Conservation (phyloP, 2,888 invertebrate species). For the Andrena flavipes region DNA sequence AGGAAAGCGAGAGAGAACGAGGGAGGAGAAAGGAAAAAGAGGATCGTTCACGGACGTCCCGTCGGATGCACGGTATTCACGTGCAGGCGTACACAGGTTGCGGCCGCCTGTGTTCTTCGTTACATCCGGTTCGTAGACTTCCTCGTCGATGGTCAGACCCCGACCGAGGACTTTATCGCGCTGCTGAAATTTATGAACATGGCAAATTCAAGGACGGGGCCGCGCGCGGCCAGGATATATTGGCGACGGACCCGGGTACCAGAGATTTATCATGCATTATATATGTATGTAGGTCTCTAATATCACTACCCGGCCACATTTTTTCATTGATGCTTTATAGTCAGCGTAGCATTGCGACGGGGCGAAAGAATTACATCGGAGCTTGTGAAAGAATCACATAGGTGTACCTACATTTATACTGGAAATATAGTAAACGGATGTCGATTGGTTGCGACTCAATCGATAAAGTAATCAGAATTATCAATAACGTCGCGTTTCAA, state of each 20-base stretch:
- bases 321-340: slow-evolving; percentile 2
- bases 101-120: slow-evolving; percentile 52
- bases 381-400: neutral
- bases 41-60: slow-evolving; percentile 50
- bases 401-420: neutral
- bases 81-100: slow-evolving; percentile 36
- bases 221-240: slow-evolving; percentile 40
- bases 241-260: slow-evolving; percentile 35
- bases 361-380: slow-evolving; percentile 14
- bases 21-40: slow-evolving; percentile 49
- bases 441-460: slow-evolving; percentile 2
- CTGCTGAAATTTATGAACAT: slow-evolving; percentile 66
- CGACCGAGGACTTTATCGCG: slow-evolving; percentile 68
- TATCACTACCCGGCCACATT: slow-evolving; percentile 6
- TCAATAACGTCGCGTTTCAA: slow-evolving; percentile 20
- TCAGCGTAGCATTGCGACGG: neutral
- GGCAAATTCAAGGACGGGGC: slow-evolving; percentile 61
- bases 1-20: neutral
- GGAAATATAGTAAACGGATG: slow-evolving; percentile 4
- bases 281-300: slow-evolving; percentile 17
- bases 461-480: slow-evolving; percentile 29
- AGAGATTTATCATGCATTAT: slow-evolving; percentile 56
- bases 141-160: slow-evolving; percentile 61
- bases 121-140: slow-evolving; percentile 66
- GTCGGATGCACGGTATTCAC: slow-evolving; percentile 27